Base-by-base conservation (phyloP, 1,140 invertebrate species). In the Diuraphis noxia region DNA sequence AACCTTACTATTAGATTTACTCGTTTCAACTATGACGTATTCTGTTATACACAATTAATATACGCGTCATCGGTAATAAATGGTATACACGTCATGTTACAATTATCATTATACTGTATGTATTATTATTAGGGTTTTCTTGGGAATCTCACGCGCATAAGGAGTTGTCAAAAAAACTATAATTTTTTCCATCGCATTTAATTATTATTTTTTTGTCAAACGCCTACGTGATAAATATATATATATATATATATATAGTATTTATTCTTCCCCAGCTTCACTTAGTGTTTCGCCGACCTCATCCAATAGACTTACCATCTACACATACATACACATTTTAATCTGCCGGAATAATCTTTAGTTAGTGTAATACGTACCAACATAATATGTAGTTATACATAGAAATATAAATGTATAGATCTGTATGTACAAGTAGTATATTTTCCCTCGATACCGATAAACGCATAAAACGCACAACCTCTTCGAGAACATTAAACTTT, bases 321-420 rank as follows among this genome's bases (percentile, higher is more conserved):
- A 56, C 9, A 34, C 41, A 46, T 13, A 17, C 9, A 41, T 25
- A 43, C 13, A 40, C 25, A n/a, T 25, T 40, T 25, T 82, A 91
- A 91, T 91, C 89, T 46, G 72, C 43, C 89, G 77, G 43, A 91
- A 91, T 91, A 77, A 91, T 91, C 89, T 91, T 82, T 82, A 49
- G 41, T 91, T 82, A 36, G 40, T 52, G 63, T 43, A 49, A 43
- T 77, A 72, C 38, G n/a, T 79, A 79, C 40, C 19, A 17, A 56
- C 56, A 72, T 41, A 23, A 72, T 41, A 23, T 77, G 23, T 43
- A 19, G 23, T 36, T 36, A 43, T 30, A 89, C 19, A 72, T 56
- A 56, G 19, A 49, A 46, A 13, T 36, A 85, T n/a, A 34, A 17
- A n/a, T 30, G 13, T 85, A 17, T 81, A 38, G 23, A 38, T 82